These are phyloP conservation scores for Ibycter americanus DNA, from an alignment of 2,797 vertebrate species.

Conservation along the genomic window DNA sequence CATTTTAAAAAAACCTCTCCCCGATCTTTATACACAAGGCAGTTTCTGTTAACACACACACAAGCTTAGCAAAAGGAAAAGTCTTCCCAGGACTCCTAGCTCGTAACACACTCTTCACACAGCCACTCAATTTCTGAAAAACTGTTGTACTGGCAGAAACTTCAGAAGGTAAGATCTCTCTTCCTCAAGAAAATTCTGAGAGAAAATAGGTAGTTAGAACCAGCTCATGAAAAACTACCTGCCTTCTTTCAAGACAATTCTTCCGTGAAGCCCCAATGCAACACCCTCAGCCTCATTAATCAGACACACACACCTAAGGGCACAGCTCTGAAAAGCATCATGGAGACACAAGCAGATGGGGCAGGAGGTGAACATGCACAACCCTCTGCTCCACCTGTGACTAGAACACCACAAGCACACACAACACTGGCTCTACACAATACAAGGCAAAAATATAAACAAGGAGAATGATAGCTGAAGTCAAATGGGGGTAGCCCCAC, in stretches of 20 bases:
- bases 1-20: background rate
- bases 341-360: accelerated
- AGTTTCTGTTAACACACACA: background rate
- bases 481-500: background rate
- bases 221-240: background rate
- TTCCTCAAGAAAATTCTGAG: background rate
- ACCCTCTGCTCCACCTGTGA: background rate
- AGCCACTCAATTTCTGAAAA: background rate
- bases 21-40: background rate
- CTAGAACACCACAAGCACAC: background rate
- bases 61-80: background rate
- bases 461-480: background rate
- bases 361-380: background rate
- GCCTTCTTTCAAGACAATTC: background rate
- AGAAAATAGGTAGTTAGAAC: background rate
- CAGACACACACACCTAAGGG: background rate
- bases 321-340: background rate
- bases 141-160: background rate
- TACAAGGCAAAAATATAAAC: background rate
- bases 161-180: background rate
- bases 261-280: background rate
- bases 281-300: background rate
- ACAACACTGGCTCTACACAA: accelerated
- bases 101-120: background rate
- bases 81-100: background rate